Base-by-base conservation (phyloP, 1,140 invertebrate species). In the Uloborus diversus region DNA sequence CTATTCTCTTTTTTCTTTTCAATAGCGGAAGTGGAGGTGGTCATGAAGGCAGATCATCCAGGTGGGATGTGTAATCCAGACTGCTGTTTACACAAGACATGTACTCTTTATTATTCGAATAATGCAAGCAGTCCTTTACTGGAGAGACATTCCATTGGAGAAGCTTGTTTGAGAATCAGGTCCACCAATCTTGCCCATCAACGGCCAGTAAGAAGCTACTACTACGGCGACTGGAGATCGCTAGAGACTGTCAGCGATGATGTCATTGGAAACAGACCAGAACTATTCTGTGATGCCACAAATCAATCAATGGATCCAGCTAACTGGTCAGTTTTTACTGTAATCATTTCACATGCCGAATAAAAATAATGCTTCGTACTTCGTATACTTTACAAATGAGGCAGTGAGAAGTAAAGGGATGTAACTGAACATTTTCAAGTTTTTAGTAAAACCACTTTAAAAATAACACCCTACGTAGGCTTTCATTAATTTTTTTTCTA, bases 151-250 rank as follows among this genome's bases (percentile, higher is more conserved):
- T 13, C 56, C 1, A 20, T 73, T n/a, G 56, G 57, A 11, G 69
- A 73, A 3, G 25, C 53, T 11, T 73, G 69, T 9, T 73, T 73
- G 27, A 73, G 61, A 47, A 9, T 73, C 7, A 61, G 56, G 5
- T 3, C 56, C 13, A 5, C 51, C 3, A 1, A 20, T 17, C 62
- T 35, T 13, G 27, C 17, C 4, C 59, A 75, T 13, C 71, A 47
- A 27, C 62, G 57, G n/a, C 71, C 56, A 2, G 1, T 75, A 5
- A 75, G 61, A n/a, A 57, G 51, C 28, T 75, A 75, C 20, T 75
- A 75, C 30, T 75, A 75, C 37, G 35, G 56, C 14, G 71, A 75
- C 11, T 75, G 71, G 71, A 75, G 71, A 23, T 20, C 71, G 5
- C 13, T 51, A 4, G 59, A 75, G 11, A 7, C 25, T 1, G 23